phyloP scores from a whole-genome alignment of 2,888 invertebrate species.

The Chelonus formosanus region DNA sequence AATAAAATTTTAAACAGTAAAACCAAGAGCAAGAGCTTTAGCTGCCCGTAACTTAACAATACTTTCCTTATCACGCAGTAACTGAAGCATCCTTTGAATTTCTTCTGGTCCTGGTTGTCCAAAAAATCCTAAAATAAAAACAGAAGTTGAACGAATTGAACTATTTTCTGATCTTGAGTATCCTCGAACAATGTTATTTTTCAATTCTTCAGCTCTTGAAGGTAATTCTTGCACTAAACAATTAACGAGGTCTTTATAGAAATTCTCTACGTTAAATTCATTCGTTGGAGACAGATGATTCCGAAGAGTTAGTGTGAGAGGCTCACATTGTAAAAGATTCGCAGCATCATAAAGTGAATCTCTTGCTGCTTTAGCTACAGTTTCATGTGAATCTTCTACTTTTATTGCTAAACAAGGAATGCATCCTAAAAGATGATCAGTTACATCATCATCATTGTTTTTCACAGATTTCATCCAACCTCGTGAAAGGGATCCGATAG shows the following conservation, averaged over 20 bases:
- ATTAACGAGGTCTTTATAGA: slow-evolving; percentile 48
- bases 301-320: slow-evolving; percentile 46
- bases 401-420: slow-evolving; percentile 56
- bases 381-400: slow-evolving; percentile 51
- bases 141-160: slow-evolving; percentile 53
- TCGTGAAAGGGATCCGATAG: slow-evolving; percentile 49
- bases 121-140: slow-evolving; percentile 56
- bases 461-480: slow-evolving; percentile 50
- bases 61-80: slow-evolving; percentile 54
- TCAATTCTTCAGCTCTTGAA: slow-evolving; percentile 55
- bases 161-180: slow-evolving; percentile 57
- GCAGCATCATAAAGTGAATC: slow-evolving; percentile 51
- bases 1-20: slow-evolving; percentile 38
- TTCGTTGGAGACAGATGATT: slow-evolving; percentile 45
- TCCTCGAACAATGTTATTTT: slow-evolving; percentile 57
- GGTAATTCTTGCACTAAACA: slow-evolving; percentile 53
- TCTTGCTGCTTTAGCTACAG: slow-evolving; percentile 50
- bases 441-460: slow-evolving; percentile 49
- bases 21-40: slow-evolving; percentile 51
- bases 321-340: slow-evolving; percentile 48
- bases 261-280: slow-evolving; percentile 48
- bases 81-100: slow-evolving; percentile 56
- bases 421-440: slow-evolving; percentile 57
- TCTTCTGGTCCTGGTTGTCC: slow-evolving; percentile 55
- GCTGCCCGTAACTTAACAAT: slow-evolving; percentile 56